These are phyloP conservation scores for Lamproptera curius DNA, from an alignment of 2,888 invertebrate genomes.

Conservation along the genomic window DNA sequence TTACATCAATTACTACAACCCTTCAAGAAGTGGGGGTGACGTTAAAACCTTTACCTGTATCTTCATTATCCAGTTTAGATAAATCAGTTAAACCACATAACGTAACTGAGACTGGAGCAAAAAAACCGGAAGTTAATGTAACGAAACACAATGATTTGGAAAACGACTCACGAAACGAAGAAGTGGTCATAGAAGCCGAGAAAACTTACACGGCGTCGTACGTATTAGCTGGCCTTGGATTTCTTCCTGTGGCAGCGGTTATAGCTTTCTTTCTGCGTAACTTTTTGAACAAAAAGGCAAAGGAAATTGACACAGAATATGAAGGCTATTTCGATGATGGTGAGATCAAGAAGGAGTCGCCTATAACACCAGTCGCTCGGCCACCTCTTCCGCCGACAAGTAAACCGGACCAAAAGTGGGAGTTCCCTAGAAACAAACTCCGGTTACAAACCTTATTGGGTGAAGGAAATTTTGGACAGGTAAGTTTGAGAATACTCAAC, in stretches of 20 bases:
- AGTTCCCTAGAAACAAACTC: constrained; percentile 87
- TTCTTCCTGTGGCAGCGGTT: constrained; percentile 78
- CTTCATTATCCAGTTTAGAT: constrained; percentile 66
- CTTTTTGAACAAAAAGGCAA: constrained; percentile 73
- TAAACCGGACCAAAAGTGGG: constrained; percentile 82
- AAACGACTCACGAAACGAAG: constrained; percentile 58
- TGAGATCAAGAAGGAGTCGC: constrained; percentile 70
- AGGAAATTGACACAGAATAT: constrained; percentile 77
- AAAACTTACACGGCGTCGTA: constrained; percentile 80
- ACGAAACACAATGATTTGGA: constrained; percentile 39
- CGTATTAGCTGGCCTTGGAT: constrained; percentile 79
- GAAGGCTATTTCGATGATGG: constrained; percentile 80
- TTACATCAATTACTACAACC: constrained; percentile 23
- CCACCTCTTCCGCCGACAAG: constrained; percentile 73
- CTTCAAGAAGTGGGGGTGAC: constrained; percentile 32
- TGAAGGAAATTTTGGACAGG: constrained; percentile 91
- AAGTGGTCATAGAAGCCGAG: constrained; percentile 77
- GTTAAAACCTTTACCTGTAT: constrained; percentile 54
- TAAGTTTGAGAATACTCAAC: too few species aligned
- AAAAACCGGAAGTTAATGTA: constrained; percentile 34
- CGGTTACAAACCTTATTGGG: constrained; percentile 88
- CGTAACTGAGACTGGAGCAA: constrained; percentile 31
- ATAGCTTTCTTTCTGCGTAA: constrained; percentile 76
- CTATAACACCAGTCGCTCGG: constrained; percentile 74
- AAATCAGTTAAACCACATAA: constrained; percentile 38